Percentiles rank a stretch among this genome's conserved stretches.
These are phyloP conservation scores for Acleris emargana DNA, from an alignment of 2,888 invertebrate genomes.

Conservation along the genomic window DNA sequence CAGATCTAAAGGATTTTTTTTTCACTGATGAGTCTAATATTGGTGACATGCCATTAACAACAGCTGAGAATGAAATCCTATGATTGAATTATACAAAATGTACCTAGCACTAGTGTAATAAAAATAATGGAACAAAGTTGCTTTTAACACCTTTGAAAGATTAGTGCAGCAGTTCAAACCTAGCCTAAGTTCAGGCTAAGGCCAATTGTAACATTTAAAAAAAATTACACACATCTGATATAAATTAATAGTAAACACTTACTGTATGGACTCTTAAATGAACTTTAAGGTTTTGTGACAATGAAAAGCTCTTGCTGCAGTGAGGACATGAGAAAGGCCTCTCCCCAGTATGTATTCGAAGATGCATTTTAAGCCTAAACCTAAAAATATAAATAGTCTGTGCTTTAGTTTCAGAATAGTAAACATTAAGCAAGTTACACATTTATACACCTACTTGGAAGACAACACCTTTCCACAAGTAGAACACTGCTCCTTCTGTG, in stretches of 20 bases:
- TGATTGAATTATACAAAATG: too few relatives aligned
- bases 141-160: too few relatives aligned
- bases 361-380: slow-evolving; percentile 74
- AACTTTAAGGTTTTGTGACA: slow-evolving; percentile 73
- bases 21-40: too few relatives aligned
- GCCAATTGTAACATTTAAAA: too few relatives aligned
- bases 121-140: too few relatives aligned
- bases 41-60: too few relatives aligned
- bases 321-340: slow-evolving; percentile 68
- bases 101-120: too few relatives aligned
- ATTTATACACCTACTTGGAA: slow-evolving; percentile 60
- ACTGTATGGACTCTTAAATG: slow-evolving; percentile 76
- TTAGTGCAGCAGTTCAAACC: too few relatives aligned
- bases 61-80: too few relatives aligned
- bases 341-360: slow-evolving; percentile 68
- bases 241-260: slow-evolving; percentile 38
- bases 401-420: slow-evolving; percentile 10
- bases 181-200: too few relatives aligned
- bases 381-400: slow-evolving; percentile 49
- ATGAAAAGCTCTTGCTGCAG: slow-evolving; percentile 70
- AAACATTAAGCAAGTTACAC: slow-evolving; percentile 4
- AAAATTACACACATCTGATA: too few relatives aligned
- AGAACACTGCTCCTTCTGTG: slow-evolving; percentile 69
- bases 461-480: slow-evolving; percentile 82
- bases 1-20: too few relatives aligned